phyloP scores from a whole-genome alignment of 2,888 invertebrate species.

The Nipponacmea schrenckii region DNA sequence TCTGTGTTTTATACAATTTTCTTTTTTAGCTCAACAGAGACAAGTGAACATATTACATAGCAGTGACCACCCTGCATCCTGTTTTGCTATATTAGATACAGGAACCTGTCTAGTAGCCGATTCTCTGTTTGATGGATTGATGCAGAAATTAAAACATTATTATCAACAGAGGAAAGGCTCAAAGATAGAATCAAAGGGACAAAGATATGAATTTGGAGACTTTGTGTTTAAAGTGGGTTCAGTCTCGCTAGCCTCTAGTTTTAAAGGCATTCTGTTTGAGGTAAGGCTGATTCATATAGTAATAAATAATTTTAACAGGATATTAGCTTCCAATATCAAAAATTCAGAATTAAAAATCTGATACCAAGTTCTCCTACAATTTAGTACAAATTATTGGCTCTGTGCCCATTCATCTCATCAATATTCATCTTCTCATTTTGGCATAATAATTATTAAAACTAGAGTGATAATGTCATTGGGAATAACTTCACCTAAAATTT shows the following conservation, averaged over 20 bases:
- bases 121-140: constrained; percentile 87
- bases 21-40: constrained; percentile 76
- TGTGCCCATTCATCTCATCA: too few species aligned
- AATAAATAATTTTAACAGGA: background rate
- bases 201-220: constrained; percentile 76
- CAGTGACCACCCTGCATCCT: constrained; percentile 93
- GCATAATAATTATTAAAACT: too few species aligned
- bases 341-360: too few species aligned
- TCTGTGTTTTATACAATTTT: too few species aligned
- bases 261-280: constrained; percentile 93
- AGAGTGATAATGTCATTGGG: too few species aligned
- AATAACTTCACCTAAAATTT: too few species aligned
- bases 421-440: too few species aligned
- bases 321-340: background rate
- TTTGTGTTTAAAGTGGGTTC: constrained; percentile 93
- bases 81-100: constrained; percentile 87
- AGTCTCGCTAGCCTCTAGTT: constrained; percentile 87
- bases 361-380: background rate
- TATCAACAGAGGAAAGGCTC: constrained; percentile 84
- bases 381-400: too few species aligned
- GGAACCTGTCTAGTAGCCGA: constrained; percentile 91
- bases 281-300: constrained; percentile 67
- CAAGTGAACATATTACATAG: constrained; percentile 94
- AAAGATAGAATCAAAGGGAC: constrained; percentile 83
- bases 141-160: constrained; percentile 84